phyloP scores from a whole-genome alignment of 2,888 invertebrate species.

The Drosophila leonis region DNA sequence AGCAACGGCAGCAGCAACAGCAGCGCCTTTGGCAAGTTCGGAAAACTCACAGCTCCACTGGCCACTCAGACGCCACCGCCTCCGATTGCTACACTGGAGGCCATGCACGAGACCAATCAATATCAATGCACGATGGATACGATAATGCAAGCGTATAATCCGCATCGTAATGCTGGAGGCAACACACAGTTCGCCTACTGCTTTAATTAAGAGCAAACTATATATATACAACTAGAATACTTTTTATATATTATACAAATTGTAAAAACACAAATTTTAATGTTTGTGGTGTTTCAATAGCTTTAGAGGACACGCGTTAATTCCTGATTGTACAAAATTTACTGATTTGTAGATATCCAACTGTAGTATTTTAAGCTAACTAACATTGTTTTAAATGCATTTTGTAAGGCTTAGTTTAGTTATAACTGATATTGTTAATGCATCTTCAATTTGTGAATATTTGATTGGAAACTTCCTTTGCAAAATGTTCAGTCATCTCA shows the following conservation, averaged over 20 bases:
- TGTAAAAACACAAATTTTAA: constrained; percentile 30
- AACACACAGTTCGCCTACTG: constrained; percentile 76
- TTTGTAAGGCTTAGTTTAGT: constrained; percentile 25
- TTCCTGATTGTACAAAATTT: constrained; percentile 78
- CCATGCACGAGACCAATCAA: constrained; percentile 61
- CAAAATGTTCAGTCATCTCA: constrained; percentile 53
- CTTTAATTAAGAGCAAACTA: constrained; percentile 56
- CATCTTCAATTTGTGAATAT: constrained; percentile 17
- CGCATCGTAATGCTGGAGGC: constrained; percentile 72
- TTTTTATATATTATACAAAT: constrained; percentile 9
- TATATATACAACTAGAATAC: neutral
- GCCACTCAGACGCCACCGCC: constrained; percentile 34
- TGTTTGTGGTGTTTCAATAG: constrained; percentile 46
- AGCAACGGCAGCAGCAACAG: constrained; percentile 22
- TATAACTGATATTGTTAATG: constrained; percentile 32
- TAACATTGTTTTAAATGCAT: constrained; percentile 46
- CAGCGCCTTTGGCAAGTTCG: constrained; percentile 66
- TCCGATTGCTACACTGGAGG: constrained; percentile 30
- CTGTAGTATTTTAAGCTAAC: constrained; percentile 41
- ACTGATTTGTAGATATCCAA: constrained; percentile 48
- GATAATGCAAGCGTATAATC: constrained; percentile 82
- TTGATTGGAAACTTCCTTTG: constrained; percentile 39
- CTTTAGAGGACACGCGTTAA: constrained; percentile 47
- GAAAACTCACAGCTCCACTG: constrained; percentile 45
- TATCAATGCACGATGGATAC: constrained; percentile 82